These are phyloP conservation scores for Neelides sp. DNA, from an alignment of 1,140 invertebrate species.

Conservation along the genomic window DNA sequence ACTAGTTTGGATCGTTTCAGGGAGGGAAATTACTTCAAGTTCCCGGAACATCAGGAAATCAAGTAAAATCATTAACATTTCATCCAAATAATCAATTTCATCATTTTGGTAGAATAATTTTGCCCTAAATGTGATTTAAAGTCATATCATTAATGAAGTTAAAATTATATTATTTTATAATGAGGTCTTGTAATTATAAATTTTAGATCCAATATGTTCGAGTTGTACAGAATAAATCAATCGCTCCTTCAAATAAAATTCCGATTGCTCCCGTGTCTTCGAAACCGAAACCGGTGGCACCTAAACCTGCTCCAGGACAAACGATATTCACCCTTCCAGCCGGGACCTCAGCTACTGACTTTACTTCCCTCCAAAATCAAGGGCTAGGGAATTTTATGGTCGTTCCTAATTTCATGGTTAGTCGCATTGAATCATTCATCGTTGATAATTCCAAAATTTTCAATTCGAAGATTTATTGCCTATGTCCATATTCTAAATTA, in stretches of 20 bases:
- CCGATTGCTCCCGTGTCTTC: slow-evolving; percentile 24
- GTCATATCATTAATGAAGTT: no score
- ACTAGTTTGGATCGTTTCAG: slow-evolving; percentile 1
- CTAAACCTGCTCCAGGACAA: slow-evolving; percentile 23
- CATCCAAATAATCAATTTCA: no score
- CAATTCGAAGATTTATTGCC: not conserved
- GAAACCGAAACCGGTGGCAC: slow-evolving; percentile 26
- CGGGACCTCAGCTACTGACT: slow-evolving; percentile 13
- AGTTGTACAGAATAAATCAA: slow-evolving; percentile 19
- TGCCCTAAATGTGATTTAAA: no score
- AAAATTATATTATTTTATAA: no score
- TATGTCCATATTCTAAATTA: not conserved
- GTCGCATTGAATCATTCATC: not conserved
- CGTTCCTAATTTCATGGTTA: slow-evolving; percentile 27
- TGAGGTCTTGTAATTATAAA: no score
- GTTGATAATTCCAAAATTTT: not conserved
- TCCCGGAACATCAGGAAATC: no score
- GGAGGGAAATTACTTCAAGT: slow-evolving; percentile 5
- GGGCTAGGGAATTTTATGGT: slow-evolving; percentile 24
- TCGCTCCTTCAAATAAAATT: slow-evolving; percentile 22
- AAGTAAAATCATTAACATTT: no score
- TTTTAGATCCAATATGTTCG: slow-evolving; percentile 21
- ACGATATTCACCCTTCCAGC: slow-evolving; percentile 21
- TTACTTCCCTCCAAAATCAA: slow-evolving; percentile 10
- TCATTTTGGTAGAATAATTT: no score